Conservation (phyloP, 92 coral and sea anemone species). For the Epizoanthus fatuus region DNA sequence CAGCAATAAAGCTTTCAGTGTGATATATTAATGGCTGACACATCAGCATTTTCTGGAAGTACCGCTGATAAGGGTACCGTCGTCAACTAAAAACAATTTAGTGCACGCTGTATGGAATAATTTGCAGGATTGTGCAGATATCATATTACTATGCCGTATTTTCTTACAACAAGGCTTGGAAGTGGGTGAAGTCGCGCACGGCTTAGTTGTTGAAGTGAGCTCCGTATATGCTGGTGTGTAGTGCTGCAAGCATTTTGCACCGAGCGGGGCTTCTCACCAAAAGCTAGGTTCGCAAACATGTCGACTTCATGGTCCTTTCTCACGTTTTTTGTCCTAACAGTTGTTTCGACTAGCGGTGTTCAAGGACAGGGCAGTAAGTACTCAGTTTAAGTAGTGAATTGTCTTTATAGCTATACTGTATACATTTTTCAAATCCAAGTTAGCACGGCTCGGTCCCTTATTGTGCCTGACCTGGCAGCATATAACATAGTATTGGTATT, state of each 20-base stretch:
- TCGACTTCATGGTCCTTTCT: conserved; percentile 1
- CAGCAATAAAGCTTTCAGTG: not conserved
- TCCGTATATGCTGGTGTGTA: conserved; percentile 40
- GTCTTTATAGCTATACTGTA: not conserved
- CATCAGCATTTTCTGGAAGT: conserved; percentile 32
- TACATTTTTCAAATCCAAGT: too few species aligned
- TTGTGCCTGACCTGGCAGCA: too few species aligned
- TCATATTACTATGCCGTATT: conserved; percentile 33
- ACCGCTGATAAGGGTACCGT: conserved; percentile 33
- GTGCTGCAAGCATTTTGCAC: conserved; percentile 37
- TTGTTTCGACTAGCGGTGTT: conserved; percentile 1
- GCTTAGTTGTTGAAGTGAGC: conserved; percentile 44
- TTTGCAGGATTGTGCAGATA: conserved; percentile 16
- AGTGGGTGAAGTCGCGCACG: conserved; percentile 47
- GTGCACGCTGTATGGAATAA: conserved; percentile 11
- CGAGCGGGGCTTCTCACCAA: conserved; percentile 42
- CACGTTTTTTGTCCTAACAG: not conserved
- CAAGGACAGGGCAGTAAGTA: not conserved
- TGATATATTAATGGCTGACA: conserved; percentile 4
- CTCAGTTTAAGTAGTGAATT: too few species aligned
- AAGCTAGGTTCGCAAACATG: conserved; percentile 32
- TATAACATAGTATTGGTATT: not conserved
- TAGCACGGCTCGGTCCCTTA: too few species aligned
- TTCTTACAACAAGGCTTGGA: conserved; percentile 43
- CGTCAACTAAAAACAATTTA: not conserved